A percentile compares a stretch with the other conserved stretches of the same genome.
These are phyloP conservation scores for Noctua janthina DNA, from an alignment of 2,888 invertebrate genomes.

Conservation along the genomic window DNA sequence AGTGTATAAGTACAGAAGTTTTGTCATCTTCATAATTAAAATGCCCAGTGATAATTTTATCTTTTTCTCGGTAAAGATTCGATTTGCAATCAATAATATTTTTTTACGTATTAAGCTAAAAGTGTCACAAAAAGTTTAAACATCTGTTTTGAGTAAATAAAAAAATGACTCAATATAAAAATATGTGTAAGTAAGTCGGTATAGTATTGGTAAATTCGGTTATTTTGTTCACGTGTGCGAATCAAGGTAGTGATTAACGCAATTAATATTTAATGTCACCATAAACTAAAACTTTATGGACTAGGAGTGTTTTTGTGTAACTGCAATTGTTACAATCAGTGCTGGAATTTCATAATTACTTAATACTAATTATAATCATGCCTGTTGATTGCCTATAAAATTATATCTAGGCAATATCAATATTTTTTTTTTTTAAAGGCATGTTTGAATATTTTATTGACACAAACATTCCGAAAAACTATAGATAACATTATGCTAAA, in stretches of 20 bases:
- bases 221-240: background rate
- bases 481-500: background rate
- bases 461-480: background rate
- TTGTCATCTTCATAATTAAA: background rate
- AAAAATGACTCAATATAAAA: background rate
- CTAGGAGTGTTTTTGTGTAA: background rate
- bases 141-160: background rate
- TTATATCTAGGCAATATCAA: background rate
- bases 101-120: background rate
- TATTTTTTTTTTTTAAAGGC: background rate
- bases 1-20: background rate
- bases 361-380: background rate
- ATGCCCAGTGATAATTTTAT: background rate
- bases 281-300: constrained; percentile 1
- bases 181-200: background rate
- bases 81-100: background rate
- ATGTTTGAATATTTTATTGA: background rate
- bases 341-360: constrained; percentile 32
- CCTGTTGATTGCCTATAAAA: background rate
- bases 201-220: background rate
- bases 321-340: constrained; percentile 12
- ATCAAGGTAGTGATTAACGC: background rate
- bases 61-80: background rate
- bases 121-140: background rate
- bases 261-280: background rate